A percentile compares a stretch with the other conserved stretches of the same genome.
phyloP scores from a whole-genome alignment of 2,797 vertebrate species.

The Crypturellus tataupa region DNA sequence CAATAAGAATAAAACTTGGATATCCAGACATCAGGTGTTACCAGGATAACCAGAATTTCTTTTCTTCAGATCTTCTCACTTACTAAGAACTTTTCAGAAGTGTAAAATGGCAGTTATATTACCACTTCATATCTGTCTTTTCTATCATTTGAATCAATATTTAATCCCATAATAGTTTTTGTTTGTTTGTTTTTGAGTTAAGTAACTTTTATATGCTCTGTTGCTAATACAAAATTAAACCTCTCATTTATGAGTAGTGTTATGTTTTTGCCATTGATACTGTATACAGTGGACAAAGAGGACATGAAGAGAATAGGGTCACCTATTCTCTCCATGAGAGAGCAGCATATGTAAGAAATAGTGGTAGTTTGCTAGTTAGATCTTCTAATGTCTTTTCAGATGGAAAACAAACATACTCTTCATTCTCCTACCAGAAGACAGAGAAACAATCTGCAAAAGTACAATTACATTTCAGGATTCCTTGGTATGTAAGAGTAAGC shows the following conservation, averaged over 20 bases:
- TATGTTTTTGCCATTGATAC: background rate
- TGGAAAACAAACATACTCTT: background rate
- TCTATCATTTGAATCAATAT: background rate
- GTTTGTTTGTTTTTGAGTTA: background rate
- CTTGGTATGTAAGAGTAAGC: background rate
- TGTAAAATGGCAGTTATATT: background rate
- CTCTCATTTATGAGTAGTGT: accelerated
- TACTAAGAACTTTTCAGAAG: background rate
- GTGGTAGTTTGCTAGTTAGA: background rate
- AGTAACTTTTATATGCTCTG: background rate
- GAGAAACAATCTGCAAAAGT: background rate
- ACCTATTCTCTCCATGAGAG: too few relatives aligned
- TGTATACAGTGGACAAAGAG: background rate
- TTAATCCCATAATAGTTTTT: background rate
- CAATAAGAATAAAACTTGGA: background rate
- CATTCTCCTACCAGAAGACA: background rate
- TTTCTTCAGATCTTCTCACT: background rate
- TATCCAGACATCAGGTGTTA: background rate
- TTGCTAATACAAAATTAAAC: background rate
- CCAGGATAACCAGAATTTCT: background rate
- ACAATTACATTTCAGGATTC: background rate
- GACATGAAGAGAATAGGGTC: background rate
- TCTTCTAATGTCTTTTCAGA: background rate
- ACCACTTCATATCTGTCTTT: background rate
- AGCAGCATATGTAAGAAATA: background rate